Conservation (phyloP, 92 coral and sea anemone species). For the Porites cylindrica region DNA sequence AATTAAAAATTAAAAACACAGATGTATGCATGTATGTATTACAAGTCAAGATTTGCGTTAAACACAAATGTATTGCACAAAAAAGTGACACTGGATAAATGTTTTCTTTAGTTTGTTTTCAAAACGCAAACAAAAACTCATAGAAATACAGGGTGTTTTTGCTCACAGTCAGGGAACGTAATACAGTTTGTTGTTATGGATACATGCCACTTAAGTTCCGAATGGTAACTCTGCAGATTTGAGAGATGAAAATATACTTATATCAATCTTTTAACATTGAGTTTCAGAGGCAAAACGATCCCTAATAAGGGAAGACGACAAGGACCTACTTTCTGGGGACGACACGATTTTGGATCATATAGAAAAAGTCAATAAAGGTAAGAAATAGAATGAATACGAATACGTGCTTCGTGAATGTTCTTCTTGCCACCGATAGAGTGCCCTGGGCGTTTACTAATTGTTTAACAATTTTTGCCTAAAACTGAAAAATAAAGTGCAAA, state of each 20-base stretch:
- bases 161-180: not conserved
- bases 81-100: not conserved
- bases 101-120: not conserved
- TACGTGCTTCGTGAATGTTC: not conserved
- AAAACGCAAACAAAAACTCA: conserved; percentile 5
- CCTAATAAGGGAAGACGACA: not conserved
- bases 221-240: not conserved
- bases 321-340: not conserved
- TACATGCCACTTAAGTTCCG: not conserved
- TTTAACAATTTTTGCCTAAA: conserved; percentile 1
- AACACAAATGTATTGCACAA: not conserved
- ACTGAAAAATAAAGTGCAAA: conserved; percentile 20
- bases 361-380: conserved; percentile 44
- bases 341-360: conserved; percentile 45
- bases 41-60: too few species aligned
- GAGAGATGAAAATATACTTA: not conserved
- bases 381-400: not conserved
- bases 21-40: too few species aligned
- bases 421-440: not conserved
- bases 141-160: not conserved
- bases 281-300: not conserved
- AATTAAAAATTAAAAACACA: too few species aligned
- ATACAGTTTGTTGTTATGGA: not conserved
- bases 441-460: conserved; percentile 15
- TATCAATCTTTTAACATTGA: not conserved